A percentile compares a stretch with the other conserved stretches of the same genome.
Evolutionary conservation across 2,888 invertebrate species (phyloP).

Genomic region (Pocota personata): DNA sequence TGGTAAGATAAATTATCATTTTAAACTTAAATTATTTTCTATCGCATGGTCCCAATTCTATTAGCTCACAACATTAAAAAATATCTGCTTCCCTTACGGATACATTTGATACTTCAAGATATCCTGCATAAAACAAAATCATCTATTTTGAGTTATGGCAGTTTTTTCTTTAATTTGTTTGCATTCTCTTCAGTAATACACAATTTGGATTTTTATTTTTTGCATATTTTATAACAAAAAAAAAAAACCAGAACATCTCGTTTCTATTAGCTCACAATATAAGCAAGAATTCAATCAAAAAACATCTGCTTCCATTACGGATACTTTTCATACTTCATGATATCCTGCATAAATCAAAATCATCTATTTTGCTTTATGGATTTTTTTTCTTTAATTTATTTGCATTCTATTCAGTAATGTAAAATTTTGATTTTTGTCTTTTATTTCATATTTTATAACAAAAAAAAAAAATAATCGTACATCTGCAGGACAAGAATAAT

Average conservation of each 20-base stretch:
- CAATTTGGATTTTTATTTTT: too few relatives aligned
- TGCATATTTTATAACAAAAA: too few relatives aligned
- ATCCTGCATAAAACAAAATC: too few relatives aligned
- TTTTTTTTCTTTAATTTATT: neutral
- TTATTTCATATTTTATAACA: neutral
- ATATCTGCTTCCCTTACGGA: too few relatives aligned
- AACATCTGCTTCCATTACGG: neutral
- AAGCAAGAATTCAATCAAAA: neutral
- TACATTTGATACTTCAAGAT: too few relatives aligned
- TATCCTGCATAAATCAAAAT: neutral
- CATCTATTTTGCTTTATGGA: neutral
- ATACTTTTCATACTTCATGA: neutral
- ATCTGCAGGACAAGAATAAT: constrained; percentile 33
- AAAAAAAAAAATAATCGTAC: neutral
- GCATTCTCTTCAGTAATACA: too few relatives aligned
- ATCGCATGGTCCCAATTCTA: neutral
- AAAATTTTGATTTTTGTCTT: constrained; percentile 26
- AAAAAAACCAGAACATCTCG: too few relatives aligned
- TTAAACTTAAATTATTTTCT: neutral
- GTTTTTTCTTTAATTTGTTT: too few relatives aligned
- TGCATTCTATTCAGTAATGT: neutral
- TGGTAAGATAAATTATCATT: constrained; percentile 85
- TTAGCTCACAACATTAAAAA: neutral
- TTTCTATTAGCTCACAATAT: too few relatives aligned
- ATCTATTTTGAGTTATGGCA: too few relatives aligned